These are phyloP conservation scores for Drosophila anomalata DNA, from an alignment of 2,888 invertebrate genomes.

Conservation along the genomic window DNA sequence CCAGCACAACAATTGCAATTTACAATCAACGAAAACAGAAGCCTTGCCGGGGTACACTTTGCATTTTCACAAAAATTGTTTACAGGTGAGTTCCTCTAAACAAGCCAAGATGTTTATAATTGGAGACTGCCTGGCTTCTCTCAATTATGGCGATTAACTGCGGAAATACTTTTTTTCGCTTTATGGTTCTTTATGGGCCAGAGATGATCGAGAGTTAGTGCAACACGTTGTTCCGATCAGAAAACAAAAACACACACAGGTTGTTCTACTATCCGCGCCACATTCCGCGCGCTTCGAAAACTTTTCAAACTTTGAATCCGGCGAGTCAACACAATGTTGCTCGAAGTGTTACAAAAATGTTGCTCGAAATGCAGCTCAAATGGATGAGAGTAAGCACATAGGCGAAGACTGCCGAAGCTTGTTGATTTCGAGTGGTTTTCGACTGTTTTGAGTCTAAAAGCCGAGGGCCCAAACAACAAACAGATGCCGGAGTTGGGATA, in stretches of 20 bases:
- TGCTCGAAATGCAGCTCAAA: conserved; percentile 1
- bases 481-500: conserved; percentile 29
- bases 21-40: conserved; percentile 29
- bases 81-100: conserved; percentile 44
- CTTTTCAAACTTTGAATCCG: conserved; percentile 6
- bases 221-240: conserved; percentile 64
- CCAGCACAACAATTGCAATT: conserved; percentile 37
- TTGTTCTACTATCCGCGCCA: conserved; percentile 35
- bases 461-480: conserved; percentile 50
- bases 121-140: conserved; percentile 23
- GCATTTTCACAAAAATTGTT: conserved; percentile 52
- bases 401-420: background rate
- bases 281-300: conserved; percentile 42
- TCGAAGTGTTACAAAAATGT: conserved; percentile 44
- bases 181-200: conserved; percentile 39
- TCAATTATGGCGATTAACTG: conserved; percentile 48
- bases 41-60: conserved; percentile 40
- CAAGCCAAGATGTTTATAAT: conserved; percentile 58
- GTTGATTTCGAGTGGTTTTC: conserved; percentile 41
- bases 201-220: conserved; percentile 37
- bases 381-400: background rate
- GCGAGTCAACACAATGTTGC: conserved; percentile 4
- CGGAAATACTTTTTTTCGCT: conserved; percentile 57
- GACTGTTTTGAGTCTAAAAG: conserved; percentile 82
- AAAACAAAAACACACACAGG: conserved; percentile 12